Percentiles rank a stretch among this genome's conserved stretches.
Conservation (phyloP, 2,113 vertebrate species). For the Odontesthes bonariensis region DNA sequence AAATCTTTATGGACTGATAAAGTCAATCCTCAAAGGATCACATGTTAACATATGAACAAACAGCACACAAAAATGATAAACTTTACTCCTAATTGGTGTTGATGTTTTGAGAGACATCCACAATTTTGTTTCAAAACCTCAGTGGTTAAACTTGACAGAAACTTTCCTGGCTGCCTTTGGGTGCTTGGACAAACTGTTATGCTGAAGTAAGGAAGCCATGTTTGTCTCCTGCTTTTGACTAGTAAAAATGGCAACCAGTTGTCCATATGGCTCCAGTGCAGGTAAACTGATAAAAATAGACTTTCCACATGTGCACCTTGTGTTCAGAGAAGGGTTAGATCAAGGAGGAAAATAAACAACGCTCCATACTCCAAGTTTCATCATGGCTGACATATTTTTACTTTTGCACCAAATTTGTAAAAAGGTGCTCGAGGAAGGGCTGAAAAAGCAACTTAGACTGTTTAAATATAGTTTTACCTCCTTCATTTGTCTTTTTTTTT, state of each 20-base stretch:
- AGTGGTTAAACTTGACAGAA: background rate
- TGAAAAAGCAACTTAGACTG: constrained; percentile 7
- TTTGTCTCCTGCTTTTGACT: constrained; percentile 24
- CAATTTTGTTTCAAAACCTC: background rate
- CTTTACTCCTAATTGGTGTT: background rate
- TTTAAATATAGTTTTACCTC: constrained; percentile 13
- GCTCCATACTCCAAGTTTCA: constrained; percentile 35
- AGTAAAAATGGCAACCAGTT: constrained; percentile 65
- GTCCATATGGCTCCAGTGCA: constrained; percentile 48
- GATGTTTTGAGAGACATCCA: background rate
- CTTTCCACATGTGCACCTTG: constrained; percentile 38
- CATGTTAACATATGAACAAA: too few relatives aligned
- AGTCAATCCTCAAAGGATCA: too few relatives aligned
- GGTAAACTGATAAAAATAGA: constrained; percentile 60
- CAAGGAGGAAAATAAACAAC: constrained; percentile 41
- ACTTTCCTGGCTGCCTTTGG: background rate
- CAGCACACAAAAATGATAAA: too few relatives aligned
- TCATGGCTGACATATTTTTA: constrained; percentile 32
- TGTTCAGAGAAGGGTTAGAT: constrained; percentile 37
- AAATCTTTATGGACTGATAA: too few relatives aligned
- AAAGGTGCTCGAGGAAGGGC: constrained; percentile 21
- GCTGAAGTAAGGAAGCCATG: constrained; percentile 1
- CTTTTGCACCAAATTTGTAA: constrained; percentile 32
- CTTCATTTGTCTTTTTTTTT: constrained; percentile 12
- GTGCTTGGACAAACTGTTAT: constrained; percentile 9